phyloP scores from a whole-genome alignment of 2,797 vertebrate genomes.

The Varecia variegata region DNA sequence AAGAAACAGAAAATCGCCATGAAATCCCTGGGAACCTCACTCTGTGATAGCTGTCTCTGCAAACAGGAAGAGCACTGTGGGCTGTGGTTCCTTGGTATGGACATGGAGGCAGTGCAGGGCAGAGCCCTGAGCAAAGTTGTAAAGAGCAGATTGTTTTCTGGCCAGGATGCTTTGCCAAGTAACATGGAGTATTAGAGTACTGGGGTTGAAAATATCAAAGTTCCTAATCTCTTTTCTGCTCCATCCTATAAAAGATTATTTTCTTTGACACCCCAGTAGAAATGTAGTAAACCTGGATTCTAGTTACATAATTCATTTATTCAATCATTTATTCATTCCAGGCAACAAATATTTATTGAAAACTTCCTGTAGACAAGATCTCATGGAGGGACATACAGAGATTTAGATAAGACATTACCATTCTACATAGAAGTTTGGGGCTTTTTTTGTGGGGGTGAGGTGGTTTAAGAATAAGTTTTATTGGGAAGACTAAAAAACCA shows the following conservation, averaged over 20 bases:
- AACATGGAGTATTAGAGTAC: not conserved
- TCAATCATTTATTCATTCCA: constrained; percentile 25
- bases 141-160: not conserved
- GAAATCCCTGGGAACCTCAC: not conserved
- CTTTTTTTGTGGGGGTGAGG: not conserved
- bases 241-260: not conserved
- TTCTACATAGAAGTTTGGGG: not conserved
- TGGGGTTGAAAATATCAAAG: not conserved
- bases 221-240: not conserved
- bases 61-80: not conserved
- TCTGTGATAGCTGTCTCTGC: not conserved
- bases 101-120: not conserved
- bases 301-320: not conserved
- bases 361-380: not conserved
- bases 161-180: not conserved
- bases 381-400: not conserved
- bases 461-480: not conserved
- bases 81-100: not conserved
- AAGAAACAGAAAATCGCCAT: not conserved
- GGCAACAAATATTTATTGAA: not conserved
- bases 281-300: not conserved
- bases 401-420: not conserved
- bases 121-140: not conserved
- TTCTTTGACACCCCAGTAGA: not conserved
- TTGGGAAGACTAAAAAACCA: not conserved